Evolutionary conservation across 1,140 invertebrate species (phyloP).

Genomic region (Drosophila orosa): DNA sequence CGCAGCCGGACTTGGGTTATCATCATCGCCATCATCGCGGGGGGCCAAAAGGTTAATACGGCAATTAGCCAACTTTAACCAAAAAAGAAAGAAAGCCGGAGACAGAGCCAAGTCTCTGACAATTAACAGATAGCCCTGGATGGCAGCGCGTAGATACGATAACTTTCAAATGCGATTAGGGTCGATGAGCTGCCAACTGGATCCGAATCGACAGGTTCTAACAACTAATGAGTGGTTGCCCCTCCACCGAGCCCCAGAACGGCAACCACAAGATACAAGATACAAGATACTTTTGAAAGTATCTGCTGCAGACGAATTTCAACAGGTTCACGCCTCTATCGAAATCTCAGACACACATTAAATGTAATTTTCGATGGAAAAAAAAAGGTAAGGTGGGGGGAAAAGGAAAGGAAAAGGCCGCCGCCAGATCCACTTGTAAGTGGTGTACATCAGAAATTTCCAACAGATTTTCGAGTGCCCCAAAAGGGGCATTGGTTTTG

Average conservation of each 20-base stretch:
- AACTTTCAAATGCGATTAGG: slow-evolving; percentile 78
- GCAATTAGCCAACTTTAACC: slow-evolving; percentile 72
- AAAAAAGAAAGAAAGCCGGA: slow-evolving; percentile 35
- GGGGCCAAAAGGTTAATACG: slow-evolving; percentile 76
- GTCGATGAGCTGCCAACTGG: slow-evolving; percentile 61
- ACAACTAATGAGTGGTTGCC: slow-evolving; percentile 47
- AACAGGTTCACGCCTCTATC: slow-evolving; percentile 77
- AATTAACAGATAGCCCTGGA: slow-evolving; percentile 46
- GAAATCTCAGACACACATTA: slow-evolving; percentile 66
- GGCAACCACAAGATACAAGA: slow-evolving; percentile 37
- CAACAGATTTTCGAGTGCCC: slow-evolving; percentile 74
- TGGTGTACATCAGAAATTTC: slow-evolving; percentile 73
- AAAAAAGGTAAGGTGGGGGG: slow-evolving; percentile 3
- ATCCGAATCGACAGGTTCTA: slow-evolving; percentile 71
- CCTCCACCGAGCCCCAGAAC: neutral
- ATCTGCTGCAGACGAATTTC: slow-evolving; percentile 49
- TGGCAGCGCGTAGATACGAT: slow-evolving; percentile 34
- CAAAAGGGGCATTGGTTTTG: slow-evolving; percentile 14
- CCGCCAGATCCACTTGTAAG: slow-evolving; percentile 56
- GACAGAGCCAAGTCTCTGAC: slow-evolving; percentile 16
- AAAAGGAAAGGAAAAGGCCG: slow-evolving; percentile 27
- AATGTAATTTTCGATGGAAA: slow-evolving; percentile 63
- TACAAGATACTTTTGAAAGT: slow-evolving; percentile 47
- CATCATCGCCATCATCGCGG: slow-evolving; percentile 37
- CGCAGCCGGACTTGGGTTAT: slow-evolving; percentile 56